These are phyloP conservation scores for Aphyosemion australe DNA, from an alignment of 2,113 vertebrate genomes.

Conservation along the genomic window DNA sequence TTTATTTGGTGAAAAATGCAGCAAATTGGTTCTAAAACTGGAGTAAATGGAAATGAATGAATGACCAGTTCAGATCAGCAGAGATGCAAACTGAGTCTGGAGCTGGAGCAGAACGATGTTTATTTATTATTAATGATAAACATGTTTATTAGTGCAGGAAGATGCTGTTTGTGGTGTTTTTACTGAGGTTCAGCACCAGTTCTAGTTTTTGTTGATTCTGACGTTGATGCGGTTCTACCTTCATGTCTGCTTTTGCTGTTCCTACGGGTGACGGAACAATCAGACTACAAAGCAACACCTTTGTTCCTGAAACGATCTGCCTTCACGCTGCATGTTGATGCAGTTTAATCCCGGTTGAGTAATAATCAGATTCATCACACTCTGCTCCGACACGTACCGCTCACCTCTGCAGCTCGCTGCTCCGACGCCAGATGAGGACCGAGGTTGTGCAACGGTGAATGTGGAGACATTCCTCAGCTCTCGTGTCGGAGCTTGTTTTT, in stretches of 20 bases:
- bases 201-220: not conserved
- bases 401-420: slow-evolving; percentile 7
- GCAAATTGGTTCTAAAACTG: too few relatives aligned
- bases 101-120: not conserved
- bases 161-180: not conserved
- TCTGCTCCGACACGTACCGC: not conserved
- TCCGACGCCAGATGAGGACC: not conserved
- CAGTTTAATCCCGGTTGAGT: not conserved
- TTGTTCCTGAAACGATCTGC: not conserved
- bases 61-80: too few relatives aligned
- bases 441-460: slow-evolving; percentile 1
- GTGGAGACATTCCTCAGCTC: slow-evolving; percentile 29
- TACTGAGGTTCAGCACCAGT: not conserved
- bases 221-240: not conserved
- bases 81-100: too few relatives aligned
- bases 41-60: too few relatives aligned
- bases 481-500: slow-evolving; percentile 54
- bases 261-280: not conserved
- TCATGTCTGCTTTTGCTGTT: too few relatives aligned
- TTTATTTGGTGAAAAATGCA: too few relatives aligned
- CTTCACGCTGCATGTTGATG: not conserved
- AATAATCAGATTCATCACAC: not conserved
- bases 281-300: not conserved
- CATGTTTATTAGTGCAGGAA: not conserved
- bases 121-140: slow-evolving; percentile 3